These are phyloP conservation scores for Neelides sp. DNA, from an alignment of 1,140 invertebrate genomes.

Conservation along the genomic window DNA sequence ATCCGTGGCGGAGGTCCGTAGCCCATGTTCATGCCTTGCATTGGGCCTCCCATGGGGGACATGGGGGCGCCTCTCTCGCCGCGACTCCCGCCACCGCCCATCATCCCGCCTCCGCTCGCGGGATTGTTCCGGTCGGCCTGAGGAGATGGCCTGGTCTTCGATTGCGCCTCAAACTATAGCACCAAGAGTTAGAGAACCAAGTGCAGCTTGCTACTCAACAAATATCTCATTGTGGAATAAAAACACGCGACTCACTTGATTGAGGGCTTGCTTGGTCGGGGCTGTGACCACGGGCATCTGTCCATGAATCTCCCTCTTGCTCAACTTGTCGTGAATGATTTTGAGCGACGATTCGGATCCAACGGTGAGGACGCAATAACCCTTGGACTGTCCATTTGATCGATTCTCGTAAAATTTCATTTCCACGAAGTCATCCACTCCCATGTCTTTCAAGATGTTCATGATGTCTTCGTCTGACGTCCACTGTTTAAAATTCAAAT, in stretches of 20 bases:
- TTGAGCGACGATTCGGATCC: constrained; percentile 83
- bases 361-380: constrained; percentile 83
- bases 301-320: constrained; percentile 88
- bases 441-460: constrained; percentile 70
- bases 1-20: constrained; percentile 12
- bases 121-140: constrained; percentile 20
- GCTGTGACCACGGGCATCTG: constrained; percentile 86
- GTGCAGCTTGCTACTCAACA: background rate
- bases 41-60: constrained; percentile 19
- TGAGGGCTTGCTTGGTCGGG: constrained; percentile 81
- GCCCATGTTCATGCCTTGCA: constrained; percentile 23
- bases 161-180: constrained; percentile 72
- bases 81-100: constrained; percentile 12
- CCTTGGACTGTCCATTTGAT: constrained; percentile 97
- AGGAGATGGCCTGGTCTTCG: constrained; percentile 70
- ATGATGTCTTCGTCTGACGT: constrained; percentile 93
- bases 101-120: constrained; percentile 6
- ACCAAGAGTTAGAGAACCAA: background rate
- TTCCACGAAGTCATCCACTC: constrained; percentile 86
- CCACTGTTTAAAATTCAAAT: constrained; percentile 55
- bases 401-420: constrained; percentile 99
- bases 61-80: constrained; percentile 12
- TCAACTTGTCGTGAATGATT: constrained; percentile 77
- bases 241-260: constrained; percentile 36
- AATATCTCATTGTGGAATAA: background rate